These are phyloP conservation scores for Drosophila greeni DNA, from an alignment of 2,888 invertebrate genomes.

Conservation along the genomic window DNA sequence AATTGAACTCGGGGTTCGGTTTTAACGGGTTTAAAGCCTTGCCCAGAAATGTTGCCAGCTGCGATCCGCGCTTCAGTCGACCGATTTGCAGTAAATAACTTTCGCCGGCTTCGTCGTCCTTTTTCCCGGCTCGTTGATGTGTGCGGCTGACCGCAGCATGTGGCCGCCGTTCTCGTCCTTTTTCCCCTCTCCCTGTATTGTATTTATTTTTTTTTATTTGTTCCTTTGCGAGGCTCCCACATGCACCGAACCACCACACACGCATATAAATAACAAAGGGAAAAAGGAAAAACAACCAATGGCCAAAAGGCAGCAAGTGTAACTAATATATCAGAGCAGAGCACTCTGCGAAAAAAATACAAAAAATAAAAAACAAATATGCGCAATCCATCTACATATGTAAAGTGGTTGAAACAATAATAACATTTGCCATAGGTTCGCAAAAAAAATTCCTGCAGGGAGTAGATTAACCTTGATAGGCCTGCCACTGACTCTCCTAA, in stretches of 20 bases:
- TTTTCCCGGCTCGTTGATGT: conserved; percentile 62
- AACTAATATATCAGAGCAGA: conserved; percentile 63
- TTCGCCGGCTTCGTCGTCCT: conserved; percentile 55
- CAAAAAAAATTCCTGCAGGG: not conserved
- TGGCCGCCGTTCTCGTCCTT: conserved; percentile 43
- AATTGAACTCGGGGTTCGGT: too few relatives aligned
- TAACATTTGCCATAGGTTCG: conserved; percentile 18
- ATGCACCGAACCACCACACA: conserved; percentile 36
- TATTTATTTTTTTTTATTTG: conserved; percentile 1
- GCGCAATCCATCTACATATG: conserved; percentile 31
- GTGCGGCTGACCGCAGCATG: conserved; percentile 70
- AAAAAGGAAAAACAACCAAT: conserved; percentile 8
- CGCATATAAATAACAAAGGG: conserved; percentile 51
- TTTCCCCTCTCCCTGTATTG: too few relatives aligned
- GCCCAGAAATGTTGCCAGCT: conserved; percentile 49
- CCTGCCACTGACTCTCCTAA: conserved; percentile 1
- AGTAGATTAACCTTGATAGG: conserved; percentile 26
- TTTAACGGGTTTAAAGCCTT: too few relatives aligned
- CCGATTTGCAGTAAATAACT: conserved; percentile 71
- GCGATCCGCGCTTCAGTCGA: conserved; percentile 54
- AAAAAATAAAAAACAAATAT: conserved; percentile 6
- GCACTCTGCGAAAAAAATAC: conserved; percentile 2
- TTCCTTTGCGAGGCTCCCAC: conserved; percentile 37
- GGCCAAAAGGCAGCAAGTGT: conserved; percentile 49
- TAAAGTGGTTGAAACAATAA: conserved; percentile 31